A percentile compares a stretch with the other conserved stretches of the same genome.
These are phyloP conservation scores for Distichodus sexfasciatus DNA, from an alignment of 2,797 vertebrate species.

Conservation along the genomic window DNA sequence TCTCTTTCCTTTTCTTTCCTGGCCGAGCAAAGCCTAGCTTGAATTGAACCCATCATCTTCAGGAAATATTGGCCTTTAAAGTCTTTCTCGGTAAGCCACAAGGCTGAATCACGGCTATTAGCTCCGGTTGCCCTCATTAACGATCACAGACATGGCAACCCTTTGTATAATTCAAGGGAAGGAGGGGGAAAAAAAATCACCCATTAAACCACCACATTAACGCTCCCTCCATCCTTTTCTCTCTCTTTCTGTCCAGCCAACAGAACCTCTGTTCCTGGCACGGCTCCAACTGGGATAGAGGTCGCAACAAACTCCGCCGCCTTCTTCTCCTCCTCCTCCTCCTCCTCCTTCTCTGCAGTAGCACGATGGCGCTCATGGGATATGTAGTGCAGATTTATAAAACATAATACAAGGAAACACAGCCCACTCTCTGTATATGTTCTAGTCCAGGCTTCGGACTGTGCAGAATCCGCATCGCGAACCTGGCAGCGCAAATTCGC, in stretches of 20 bases:
- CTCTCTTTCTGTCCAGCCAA: constrained; percentile 9
- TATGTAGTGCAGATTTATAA: constrained; percentile 35
- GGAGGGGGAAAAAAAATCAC: constrained; percentile 4
- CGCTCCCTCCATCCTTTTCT: not conserved
- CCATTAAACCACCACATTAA: constrained; percentile 5
- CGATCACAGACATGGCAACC: constrained; percentile 4
- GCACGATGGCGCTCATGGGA: constrained; percentile 54
- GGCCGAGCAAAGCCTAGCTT: constrained; percentile 9
- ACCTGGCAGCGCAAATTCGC: not conserved
- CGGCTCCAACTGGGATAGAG: constrained; percentile 66
- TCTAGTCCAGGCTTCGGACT: not conserved
- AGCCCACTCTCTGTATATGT: not conserved
- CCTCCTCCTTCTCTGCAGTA: constrained; percentile 12
- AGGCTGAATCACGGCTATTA: constrained; percentile 2
- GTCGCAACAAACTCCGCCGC: constrained; percentile 42
- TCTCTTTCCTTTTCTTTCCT: constrained; percentile 2
- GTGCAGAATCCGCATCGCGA: not conserved
- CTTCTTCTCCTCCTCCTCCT: too few species aligned
- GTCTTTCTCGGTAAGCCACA: not conserved
- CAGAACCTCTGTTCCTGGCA: constrained; percentile 47
- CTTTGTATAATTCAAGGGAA: not conserved
- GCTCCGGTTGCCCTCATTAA: constrained; percentile 6
- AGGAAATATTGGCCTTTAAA: not conserved
- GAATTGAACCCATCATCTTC: constrained; percentile 3
- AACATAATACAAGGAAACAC: not conserved